Conservation (phyloP, 2,113 vertebrate genomes). For the Raja brachyura region DNA sequence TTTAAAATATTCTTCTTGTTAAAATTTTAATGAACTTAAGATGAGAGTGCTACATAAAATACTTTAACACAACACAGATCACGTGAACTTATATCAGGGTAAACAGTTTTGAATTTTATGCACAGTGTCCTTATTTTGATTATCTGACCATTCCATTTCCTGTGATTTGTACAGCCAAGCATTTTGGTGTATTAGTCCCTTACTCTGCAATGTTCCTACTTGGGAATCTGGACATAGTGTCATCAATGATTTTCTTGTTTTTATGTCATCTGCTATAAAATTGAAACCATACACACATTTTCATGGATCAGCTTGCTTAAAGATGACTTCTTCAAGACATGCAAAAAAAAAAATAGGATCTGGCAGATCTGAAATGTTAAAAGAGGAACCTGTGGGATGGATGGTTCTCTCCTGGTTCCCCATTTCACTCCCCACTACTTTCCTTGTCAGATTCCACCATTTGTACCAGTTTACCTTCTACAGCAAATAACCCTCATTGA, state of each 20-base stretch:
- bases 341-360: neutral
- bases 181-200: neutral
- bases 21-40: neutral
- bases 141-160: neutral
- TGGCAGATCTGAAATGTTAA: too few relatives aligned
- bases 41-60: neutral
- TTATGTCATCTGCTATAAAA: neutral
- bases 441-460: too few relatives aligned
- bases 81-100: neutral
- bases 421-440: too few relatives aligned
- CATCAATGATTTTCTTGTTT: neutral
- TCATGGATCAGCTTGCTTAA: neutral
- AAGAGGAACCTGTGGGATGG: too few relatives aligned
- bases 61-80: neutral
- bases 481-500: too few relatives aligned
- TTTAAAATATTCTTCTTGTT: neutral
- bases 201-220: neutral
- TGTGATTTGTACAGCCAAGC: constrained; percentile 15
- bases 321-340: neutral
- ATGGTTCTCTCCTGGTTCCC: too few relatives aligned
- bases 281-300: neutral
- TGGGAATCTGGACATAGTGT: neutral
- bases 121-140: neutral
- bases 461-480: too few relatives aligned
- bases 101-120: neutral